A percentile compares a stretch with the other conserved stretches of the same genome.
Conservation (phyloP, 1,140 invertebrate genomes). For the Ephestia elutella region DNA sequence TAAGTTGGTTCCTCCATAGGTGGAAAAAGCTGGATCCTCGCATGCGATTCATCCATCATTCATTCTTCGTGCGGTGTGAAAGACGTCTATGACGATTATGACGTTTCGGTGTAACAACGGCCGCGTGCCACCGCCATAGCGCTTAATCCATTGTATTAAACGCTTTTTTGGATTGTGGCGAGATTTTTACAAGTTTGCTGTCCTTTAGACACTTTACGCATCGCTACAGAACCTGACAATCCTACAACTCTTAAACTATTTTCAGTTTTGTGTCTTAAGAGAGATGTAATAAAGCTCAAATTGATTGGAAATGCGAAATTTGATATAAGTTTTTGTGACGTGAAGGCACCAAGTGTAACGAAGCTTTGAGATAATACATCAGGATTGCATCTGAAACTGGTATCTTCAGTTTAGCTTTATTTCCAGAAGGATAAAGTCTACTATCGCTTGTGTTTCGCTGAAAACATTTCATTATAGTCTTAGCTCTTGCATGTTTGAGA, state of each 20-base stretch:
- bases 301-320: neutral
- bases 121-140: conserved; percentile 22
- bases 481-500: conserved; percentile 30
- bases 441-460: conserved; percentile 3
- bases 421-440: conserved; percentile 14
- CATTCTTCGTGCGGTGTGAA: conserved; percentile 58
- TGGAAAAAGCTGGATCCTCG: conserved; percentile 55
- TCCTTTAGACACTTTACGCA: conserved; percentile 39
- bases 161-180: conserved; percentile 35
- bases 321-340: neutral
- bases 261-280: neutral
- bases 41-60: conserved; percentile 65
- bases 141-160: conserved; percentile 39
- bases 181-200: conserved; percentile 17
- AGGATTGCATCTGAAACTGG: conserved; percentile 33
- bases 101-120: conserved; percentile 45
- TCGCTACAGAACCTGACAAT: conserved; percentile 13
- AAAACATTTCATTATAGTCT: conserved; percentile 34
- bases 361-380: conserved; percentile 46
- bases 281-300: neutral
- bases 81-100: conserved; percentile 64
- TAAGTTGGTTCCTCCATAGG: conserved; percentile 33
- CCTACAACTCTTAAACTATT: conserved; percentile 11
- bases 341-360: conserved; percentile 31
- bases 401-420: conserved; percentile 11